A percentile compares a stretch with the other conserved stretches of the same genome.
Conservation (phyloP, 2,797 vertebrate species). For the Chelon labrosus region DNA sequence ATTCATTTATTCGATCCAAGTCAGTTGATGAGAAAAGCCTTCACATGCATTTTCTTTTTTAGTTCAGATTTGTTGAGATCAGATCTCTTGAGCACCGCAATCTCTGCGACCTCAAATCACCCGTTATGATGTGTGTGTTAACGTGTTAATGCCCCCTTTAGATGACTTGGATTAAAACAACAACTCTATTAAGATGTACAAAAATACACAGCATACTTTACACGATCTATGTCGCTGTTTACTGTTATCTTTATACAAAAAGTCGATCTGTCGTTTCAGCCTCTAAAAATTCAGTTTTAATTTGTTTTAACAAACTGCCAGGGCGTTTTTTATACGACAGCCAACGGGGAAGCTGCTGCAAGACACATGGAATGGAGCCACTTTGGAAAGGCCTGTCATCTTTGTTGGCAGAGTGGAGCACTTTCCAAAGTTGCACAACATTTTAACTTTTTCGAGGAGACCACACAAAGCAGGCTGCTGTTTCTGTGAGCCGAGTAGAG, state of each 20-base stretch:
- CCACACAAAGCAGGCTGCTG: constrained; percentile 32
- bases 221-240: neutral
- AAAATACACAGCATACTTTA: neutral
- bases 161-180: neutral
- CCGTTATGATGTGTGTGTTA: constrained; percentile 33
- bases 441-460: constrained; percentile 52
- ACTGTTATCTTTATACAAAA: constrained; percentile 10
- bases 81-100: constrained; percentile 34
- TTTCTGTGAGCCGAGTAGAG: constrained; percentile 27
- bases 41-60: too few species aligned
- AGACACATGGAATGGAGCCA: constrained; percentile 69
- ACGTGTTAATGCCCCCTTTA: neutral
- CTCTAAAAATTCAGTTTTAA: constrained; percentile 33
- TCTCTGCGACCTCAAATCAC: constrained; percentile 36
- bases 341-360: constrained; percentile 52
- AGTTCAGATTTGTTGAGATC: too few species aligned
- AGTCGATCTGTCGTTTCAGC: constrained; percentile 17
- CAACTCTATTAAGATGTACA: neutral
- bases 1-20: too few species aligned
- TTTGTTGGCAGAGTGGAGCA: constrained; percentile 49
- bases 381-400: constrained; percentile 58
- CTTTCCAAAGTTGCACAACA: constrained; percentile 54
- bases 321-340: constrained; percentile 46
- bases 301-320: constrained; percentile 46
- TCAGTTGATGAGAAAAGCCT: too few species aligned